Evolutionary conservation across 2,888 invertebrate genomes (phyloP).

Genomic region (Melangyna quadrimaculata): DNA sequence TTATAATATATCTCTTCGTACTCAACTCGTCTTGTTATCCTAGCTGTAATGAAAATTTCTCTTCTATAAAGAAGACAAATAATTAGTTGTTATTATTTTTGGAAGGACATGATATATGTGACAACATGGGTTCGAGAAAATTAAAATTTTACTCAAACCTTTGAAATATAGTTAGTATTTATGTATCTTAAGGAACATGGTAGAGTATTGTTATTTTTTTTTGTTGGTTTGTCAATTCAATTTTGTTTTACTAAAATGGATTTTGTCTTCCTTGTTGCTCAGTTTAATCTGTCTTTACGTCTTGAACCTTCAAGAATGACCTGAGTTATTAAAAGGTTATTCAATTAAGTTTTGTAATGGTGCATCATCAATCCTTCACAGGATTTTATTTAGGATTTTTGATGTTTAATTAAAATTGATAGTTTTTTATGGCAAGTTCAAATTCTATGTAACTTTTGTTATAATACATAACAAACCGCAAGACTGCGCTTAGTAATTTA

Average conservation of each 20-base stretch:
- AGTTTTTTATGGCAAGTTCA: too few relatives aligned
- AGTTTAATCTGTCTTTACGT: not conserved
- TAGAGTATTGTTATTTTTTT: not conserved
- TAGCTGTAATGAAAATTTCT: constrained; percentile 26
- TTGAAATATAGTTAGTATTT: not conserved
- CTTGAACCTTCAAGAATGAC: not conserved
- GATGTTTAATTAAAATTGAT: not conserved
- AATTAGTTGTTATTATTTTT: constrained; percentile 66
- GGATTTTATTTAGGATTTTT: not conserved
- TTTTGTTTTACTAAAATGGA: not conserved
- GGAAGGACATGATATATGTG: constrained; percentile 51
- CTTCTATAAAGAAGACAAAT: constrained; percentile 20
- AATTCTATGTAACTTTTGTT: too few relatives aligned
- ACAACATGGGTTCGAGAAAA: constrained; percentile 30
- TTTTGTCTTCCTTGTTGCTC: not conserved
- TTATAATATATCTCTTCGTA: not conserved
- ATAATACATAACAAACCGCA: too few relatives aligned
- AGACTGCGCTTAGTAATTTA: too few relatives aligned
- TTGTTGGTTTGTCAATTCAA: not conserved
- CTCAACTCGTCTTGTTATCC: constrained; percentile 34
- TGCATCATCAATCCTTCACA: not conserved
- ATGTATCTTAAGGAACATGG: not conserved
- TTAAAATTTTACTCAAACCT: constrained; percentile 47
- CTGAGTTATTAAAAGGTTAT: not conserved
- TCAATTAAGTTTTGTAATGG: not conserved